Conservation (phyloP, 37 sponge, comb jelly and placozoan species). For the Oopsacas minuta region DNA sequence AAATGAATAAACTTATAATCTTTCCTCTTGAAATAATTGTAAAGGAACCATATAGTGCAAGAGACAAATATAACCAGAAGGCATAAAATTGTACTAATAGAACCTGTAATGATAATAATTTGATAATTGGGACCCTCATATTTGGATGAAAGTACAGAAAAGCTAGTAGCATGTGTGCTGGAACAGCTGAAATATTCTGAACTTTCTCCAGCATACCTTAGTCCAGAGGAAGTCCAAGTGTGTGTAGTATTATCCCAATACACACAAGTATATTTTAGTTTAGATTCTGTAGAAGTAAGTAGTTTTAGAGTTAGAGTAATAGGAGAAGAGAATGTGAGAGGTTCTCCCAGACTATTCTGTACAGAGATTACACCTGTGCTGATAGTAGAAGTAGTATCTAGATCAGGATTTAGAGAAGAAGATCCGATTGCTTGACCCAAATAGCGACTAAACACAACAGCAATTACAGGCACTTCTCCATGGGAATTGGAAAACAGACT, state of each 20-base stretch:
- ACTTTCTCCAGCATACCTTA: background rate
- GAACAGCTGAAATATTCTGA: background rate
- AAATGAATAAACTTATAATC: background rate
- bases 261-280: background rate
- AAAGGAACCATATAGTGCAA: background rate
- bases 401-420: background rate
- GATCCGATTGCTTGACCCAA: background rate
- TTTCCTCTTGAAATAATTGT: background rate
- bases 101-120: background rate
- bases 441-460: background rate
- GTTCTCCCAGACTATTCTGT: background rate
- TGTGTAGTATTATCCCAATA: background rate
- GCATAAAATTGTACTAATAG: background rate
- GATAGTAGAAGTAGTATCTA: background rate
- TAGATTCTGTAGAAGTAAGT: background rate
- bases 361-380: background rate
- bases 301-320: background rate
- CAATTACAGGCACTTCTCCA: background rate
- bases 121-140: background rate
- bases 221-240: background rate
- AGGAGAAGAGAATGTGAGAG: background rate
- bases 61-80: background rate
- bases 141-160: background rate
- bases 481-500: background rate
- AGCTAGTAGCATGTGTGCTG: background rate